These are phyloP conservation scores for Malacoraja senta DNA, from an alignment of 2,797 vertebrate species.

Conservation along the genomic window DNA sequence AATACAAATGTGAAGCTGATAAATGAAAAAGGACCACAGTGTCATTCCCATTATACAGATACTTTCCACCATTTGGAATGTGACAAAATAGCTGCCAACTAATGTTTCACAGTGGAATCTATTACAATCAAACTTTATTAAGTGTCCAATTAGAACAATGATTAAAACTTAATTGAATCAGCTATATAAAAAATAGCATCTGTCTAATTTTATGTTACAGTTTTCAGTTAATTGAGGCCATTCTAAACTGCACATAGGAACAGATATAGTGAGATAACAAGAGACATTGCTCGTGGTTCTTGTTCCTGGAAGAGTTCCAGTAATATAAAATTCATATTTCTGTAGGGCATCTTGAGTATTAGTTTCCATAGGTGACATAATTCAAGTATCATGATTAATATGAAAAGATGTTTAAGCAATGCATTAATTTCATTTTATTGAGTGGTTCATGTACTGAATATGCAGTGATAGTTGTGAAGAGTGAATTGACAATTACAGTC, in stretches of 20 bases:
- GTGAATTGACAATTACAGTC: neutral
- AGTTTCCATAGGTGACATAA: too few relatives aligned
- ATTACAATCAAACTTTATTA: neutral
- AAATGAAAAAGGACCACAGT: neutral
- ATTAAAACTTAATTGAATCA: neutral
- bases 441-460: too few relatives aligned
- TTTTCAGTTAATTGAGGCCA: neutral
- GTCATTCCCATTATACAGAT: neutral
- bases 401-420: neutral
- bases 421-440: too few relatives aligned
- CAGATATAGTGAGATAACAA: neutral
- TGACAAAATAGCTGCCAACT: neutral
- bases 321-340: neutral
- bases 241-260: neutral
- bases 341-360: neutral
- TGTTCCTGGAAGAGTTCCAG: neutral
- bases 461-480: neutral
- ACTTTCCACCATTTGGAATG: neutral
- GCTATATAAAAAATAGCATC: neutral
- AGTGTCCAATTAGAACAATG: neutral
- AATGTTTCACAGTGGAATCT: neutral
- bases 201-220: neutral
- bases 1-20: too few relatives aligned
- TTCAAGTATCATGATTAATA: neutral
- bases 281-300: neutral